A percentile compares a stretch with the other conserved stretches of the same genome.
Evolutionary conservation across 1,140 invertebrate genomes (phyloP).

Genomic region (Drosophila nikananu): DNA sequence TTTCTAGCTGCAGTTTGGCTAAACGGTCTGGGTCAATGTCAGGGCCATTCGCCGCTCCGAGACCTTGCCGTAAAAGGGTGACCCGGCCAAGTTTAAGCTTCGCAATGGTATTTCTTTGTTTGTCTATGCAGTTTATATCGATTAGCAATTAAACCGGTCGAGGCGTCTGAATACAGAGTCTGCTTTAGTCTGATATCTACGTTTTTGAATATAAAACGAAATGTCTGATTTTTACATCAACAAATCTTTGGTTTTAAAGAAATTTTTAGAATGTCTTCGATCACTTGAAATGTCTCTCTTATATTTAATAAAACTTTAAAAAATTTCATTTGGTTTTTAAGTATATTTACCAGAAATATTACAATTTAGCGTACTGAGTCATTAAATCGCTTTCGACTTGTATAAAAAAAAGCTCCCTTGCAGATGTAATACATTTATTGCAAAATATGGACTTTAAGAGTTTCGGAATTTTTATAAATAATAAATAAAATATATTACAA

Average conservation of each 20-base stretch:
- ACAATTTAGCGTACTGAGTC: background rate
- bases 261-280: background rate
- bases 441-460: background rate
- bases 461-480: background rate
- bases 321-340: background rate
- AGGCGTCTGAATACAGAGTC: background rate
- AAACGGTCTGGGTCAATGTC: slow-evolving; percentile 56
- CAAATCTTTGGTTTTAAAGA: background rate
- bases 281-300: background rate
- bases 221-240: background rate
- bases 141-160: slow-evolving; percentile 22
- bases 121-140: slow-evolving; percentile 24
- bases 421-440: background rate
- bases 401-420: background rate
- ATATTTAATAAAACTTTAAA: background rate
- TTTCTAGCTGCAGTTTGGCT: slow-evolving; percentile 1
- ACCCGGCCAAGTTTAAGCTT: slow-evolving; percentile 36
- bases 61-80: slow-evolving; percentile 26
- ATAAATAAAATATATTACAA: background rate
- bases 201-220: background rate
- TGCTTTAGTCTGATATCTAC: background rate
- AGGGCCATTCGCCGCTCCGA: slow-evolving; percentile 27
- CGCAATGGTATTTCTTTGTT: slow-evolving; percentile 19
- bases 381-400: background rate
- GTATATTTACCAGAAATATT: background rate